These are phyloP conservation scores for Pteria penguin DNA, from an alignment of 2,888 invertebrate species.

Conservation along the genomic window DNA sequence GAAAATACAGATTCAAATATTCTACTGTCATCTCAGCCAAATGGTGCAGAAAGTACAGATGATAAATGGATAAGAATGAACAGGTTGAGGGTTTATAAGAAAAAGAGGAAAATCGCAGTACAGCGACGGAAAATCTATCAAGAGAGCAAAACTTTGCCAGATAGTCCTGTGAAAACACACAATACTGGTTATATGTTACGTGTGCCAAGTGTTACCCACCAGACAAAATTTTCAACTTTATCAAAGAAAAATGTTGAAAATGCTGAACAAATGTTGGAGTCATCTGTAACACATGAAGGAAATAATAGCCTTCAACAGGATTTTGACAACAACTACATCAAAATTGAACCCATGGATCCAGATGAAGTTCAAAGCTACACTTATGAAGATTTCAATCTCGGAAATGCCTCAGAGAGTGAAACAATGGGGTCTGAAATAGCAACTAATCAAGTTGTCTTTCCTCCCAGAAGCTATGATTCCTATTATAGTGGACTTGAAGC, in stretches of 20 bases:
- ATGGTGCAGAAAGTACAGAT: neutral
- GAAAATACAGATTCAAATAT: neutral
- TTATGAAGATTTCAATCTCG: neutral
- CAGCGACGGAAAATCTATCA: neutral
- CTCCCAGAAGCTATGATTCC: neutral
- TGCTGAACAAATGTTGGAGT: neutral
- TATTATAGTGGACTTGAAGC: neutral
- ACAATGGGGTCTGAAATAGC: neutral
- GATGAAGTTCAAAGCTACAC: neutral
- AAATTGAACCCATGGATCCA: neutral
- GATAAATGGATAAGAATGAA: neutral
- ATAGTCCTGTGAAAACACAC: neutral
- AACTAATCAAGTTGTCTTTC: neutral
- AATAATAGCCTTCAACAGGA: too few species aligned
- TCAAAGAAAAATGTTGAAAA: neutral
- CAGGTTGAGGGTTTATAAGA: neutral
- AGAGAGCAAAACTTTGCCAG: neutral
- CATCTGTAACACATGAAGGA: neutral
- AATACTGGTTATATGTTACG: neutral
- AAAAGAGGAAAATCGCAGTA: neutral
- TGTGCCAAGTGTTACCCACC: neutral
- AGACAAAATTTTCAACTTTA: neutral
- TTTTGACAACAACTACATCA: neutral
- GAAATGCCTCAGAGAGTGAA: neutral
- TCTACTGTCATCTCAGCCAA: neutral